phyloP scores from a whole-genome alignment of 2,797 vertebrate species.

The Microtus agrestis region DNA sequence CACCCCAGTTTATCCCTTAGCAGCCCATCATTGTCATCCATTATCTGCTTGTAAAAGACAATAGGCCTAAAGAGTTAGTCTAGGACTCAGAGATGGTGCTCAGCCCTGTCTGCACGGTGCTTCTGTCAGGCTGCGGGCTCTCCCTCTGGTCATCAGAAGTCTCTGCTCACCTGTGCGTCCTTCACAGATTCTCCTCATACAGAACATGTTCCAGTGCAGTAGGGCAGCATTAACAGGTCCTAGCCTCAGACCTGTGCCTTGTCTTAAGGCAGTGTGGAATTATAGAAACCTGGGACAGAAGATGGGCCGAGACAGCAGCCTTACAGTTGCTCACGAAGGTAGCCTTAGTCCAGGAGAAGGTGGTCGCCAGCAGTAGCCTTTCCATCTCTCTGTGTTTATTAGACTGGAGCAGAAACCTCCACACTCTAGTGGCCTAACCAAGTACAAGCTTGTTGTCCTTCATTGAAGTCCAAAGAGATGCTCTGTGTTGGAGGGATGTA shows the following conservation, averaged over 20 bases:
- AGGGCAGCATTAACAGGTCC: rapidly evolving
- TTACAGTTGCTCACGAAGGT: rapidly evolving
- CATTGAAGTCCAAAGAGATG: not conserved
- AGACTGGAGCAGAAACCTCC: not conserved
- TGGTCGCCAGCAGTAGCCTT: not conserved
- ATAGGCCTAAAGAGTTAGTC: not conserved
- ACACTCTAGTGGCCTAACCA: not conserved
- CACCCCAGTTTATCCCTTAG: not conserved
- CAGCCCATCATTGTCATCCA: rapidly evolving
- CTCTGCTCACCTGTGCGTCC: not conserved
- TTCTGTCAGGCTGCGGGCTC: rapidly evolving
- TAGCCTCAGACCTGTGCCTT: rapidly evolving
- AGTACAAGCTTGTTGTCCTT: too few relatives aligned
- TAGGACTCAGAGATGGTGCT: too few relatives aligned
- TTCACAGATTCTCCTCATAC: rapidly evolving
- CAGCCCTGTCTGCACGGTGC: not conserved
- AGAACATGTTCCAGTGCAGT: rapidly evolving
- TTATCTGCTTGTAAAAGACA: not conserved
- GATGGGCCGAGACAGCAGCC: rapidly evolving
- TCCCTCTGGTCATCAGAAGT: rapidly evolving
- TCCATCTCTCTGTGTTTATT: not conserved
- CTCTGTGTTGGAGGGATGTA: not conserved
- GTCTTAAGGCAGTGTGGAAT: not conserved
- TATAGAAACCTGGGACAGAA: not conserved
- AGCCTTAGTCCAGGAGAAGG: rapidly evolving